Percentiles rank a stretch among this genome's conserved stretches.
These are phyloP conservation scores for Megaustenia siamemsis DNA, from an alignment of 2,888 invertebrate genomes.

Conservation along the genomic window DNA sequence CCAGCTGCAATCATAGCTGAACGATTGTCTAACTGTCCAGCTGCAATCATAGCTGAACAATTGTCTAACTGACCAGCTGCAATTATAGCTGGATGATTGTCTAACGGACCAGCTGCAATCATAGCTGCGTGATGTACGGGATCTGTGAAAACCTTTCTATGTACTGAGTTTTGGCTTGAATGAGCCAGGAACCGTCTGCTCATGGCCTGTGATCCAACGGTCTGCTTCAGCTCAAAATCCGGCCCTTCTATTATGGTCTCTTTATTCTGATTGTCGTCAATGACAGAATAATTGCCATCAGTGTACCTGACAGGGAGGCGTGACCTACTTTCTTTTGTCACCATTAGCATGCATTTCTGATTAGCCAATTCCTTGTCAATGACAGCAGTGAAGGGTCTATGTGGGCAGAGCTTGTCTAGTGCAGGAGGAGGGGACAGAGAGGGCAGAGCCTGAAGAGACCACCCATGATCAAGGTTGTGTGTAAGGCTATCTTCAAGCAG, in stretches of 20 bases:
- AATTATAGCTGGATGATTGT: no score
- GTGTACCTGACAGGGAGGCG: neutral
- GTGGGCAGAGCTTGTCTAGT: neutral
- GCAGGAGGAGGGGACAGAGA: neutral
- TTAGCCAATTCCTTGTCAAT: conserved; percentile 49
- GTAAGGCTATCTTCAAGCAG: neutral
- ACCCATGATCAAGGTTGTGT: no score
- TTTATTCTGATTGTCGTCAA: neutral
- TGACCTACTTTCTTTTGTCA: neutral
- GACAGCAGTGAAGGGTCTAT: conserved; percentile 40
- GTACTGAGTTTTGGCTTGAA: no score
- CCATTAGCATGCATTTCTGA: conserved; percentile 25
- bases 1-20: no score
- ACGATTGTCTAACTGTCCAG: no score
- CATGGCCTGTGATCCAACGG: no score
- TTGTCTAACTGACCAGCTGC: neutral
- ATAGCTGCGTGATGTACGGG: no score
- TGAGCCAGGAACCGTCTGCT: no score
- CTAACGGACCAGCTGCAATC: no score
- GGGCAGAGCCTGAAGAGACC: conserved; percentile 13
- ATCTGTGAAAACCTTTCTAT: no score
- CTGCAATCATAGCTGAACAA: neutral
- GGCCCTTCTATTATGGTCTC: no score
- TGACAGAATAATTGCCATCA: neutral
- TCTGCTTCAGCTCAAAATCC: no score